A percentile compares a stretch with the other conserved stretches of the same genome.
These are phyloP conservation scores for Hemicordylus capensis DNA, from an alignment of 2,113 vertebrate species.

Conservation along the genomic window DNA sequence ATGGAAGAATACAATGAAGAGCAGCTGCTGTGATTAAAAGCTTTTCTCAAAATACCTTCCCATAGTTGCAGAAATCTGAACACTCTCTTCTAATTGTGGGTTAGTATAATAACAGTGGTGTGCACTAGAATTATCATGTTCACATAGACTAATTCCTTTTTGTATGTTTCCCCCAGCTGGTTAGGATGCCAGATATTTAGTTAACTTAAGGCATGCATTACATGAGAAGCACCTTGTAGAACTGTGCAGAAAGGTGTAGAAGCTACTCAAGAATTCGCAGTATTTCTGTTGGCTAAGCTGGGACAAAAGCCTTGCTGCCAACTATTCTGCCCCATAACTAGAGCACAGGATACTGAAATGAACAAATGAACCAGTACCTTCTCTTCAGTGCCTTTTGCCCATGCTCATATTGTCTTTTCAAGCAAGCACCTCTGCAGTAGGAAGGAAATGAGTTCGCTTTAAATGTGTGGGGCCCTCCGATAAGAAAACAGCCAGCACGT, in stretches of 20 bases:
- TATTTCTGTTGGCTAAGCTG: neutral
- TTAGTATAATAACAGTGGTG: neutral
- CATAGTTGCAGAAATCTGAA: neutral
- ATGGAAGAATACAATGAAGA: neutral
- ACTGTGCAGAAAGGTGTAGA: neutral
- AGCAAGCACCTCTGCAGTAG: neutral
- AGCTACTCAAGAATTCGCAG: neutral
- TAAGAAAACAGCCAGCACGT: neutral
- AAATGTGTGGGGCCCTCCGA: neutral
- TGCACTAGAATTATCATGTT: neutral
- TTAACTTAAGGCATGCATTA: slow-evolving; percentile 8
- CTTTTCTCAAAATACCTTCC: neutral
- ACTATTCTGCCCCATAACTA: neutral
- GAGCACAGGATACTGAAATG: neutral
- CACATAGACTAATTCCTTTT: neutral
- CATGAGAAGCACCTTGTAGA: neutral
- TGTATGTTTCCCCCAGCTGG: neutral
- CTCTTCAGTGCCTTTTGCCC: neutral
- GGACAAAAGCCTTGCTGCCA: neutral
- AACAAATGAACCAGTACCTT: neutral
- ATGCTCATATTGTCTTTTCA: neutral
- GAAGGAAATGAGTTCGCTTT: neutral
- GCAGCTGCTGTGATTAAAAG: neutral
- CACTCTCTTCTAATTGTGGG: neutral
- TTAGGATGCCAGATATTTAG: neutral